These are phyloP conservation scores for Apodemus speciosus DNA, from an alignment of 2,113 vertebrate species.

Conservation along the genomic window DNA sequence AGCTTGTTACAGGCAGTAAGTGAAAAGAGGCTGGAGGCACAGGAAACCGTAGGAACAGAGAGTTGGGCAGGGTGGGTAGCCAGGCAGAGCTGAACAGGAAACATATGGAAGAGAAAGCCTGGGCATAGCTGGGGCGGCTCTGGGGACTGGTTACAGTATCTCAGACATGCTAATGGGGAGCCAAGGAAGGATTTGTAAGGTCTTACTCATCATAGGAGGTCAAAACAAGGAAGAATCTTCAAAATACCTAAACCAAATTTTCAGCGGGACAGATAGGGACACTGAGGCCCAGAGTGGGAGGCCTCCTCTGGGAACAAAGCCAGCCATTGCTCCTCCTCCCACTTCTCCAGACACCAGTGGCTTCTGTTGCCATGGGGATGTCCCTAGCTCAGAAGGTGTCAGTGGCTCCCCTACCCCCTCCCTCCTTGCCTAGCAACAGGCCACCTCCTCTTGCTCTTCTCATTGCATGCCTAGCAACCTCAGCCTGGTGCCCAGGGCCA, in stretches of 20 bases:
- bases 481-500: background rate
- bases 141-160: background rate
- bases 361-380: conserved; percentile 76
- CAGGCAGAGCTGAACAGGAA: conserved; percentile 20
- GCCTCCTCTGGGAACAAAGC: conserved; percentile 73
- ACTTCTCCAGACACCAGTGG: conserved; percentile 62
- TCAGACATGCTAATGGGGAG: background rate
- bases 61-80: background rate
- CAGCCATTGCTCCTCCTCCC: conserved; percentile 74
- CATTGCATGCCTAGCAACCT: conserved; percentile 64
- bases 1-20: background rate
- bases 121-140: background rate
- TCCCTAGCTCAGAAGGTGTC: conserved; percentile 69
- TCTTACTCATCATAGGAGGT: conserved; percentile 52
- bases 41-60: conserved; percentile 45
- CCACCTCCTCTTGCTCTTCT: conserved; percentile 70
- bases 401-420: conserved; percentile 60
- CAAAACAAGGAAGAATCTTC: conserved; percentile 55
- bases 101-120: background rate
- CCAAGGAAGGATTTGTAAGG: background rate
- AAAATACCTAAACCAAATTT: conserved; percentile 60
- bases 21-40: conserved; percentile 38
- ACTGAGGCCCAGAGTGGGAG: conserved; percentile 75
- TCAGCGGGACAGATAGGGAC: conserved; percentile 64
- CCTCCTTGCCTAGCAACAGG: conserved; percentile 76